These are phyloP conservation scores for Diadumene lineata DNA, from an alignment of 92 coral and sea anemone genomes.

Conservation along the genomic window DNA sequence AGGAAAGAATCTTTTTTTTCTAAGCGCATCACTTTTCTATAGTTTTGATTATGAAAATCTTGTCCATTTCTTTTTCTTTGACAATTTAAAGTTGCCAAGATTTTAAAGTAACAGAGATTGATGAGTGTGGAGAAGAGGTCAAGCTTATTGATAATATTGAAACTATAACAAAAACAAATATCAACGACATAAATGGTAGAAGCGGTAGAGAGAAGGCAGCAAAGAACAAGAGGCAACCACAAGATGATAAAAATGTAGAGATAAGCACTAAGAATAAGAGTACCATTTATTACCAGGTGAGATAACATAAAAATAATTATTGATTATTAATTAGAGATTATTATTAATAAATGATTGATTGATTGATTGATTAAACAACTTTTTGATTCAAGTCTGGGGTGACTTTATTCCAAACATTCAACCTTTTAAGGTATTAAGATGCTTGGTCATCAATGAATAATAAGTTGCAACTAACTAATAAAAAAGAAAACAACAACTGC, in stretches of 20 bases:
- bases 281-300: not conserved
- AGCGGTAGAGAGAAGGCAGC: not conserved
- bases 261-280: not conserved
- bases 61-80: constrained; percentile 6
- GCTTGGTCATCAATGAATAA: too few species aligned
- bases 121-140: constrained; percentile 44
- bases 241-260: not conserved
- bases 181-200: not conserved
- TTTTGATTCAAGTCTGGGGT: not conserved
- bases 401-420: too few species aligned
- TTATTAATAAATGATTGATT: not conserved
- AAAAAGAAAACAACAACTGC: too few species aligned
- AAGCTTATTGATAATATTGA: constrained; percentile 12
- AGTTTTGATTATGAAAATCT: too few species aligned
- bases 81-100: constrained; percentile 52
- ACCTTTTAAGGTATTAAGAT: too few species aligned
- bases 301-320: not conserved
- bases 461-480: too few species aligned
- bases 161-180: not conserved
- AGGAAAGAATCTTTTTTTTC: not conserved
- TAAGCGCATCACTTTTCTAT: not conserved
- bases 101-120: constrained; percentile 73
- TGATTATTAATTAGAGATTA: too few species aligned
- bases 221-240: not conserved
- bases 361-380: too few species aligned